phyloP scores from a whole-genome alignment of 2,797 vertebrate genomes.

The Pipistrellus kuhlii region DNA sequence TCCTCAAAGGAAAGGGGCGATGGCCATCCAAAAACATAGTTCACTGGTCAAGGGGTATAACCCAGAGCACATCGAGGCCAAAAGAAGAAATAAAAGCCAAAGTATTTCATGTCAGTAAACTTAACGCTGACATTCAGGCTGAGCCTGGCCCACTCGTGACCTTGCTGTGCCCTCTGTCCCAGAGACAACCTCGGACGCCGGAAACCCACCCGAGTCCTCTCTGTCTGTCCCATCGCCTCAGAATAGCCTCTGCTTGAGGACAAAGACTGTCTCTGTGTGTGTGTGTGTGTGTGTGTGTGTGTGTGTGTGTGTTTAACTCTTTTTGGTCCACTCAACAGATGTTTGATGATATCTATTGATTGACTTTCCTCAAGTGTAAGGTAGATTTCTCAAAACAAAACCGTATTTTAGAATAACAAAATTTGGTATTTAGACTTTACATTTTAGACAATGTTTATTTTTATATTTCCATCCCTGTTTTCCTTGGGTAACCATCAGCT shows the following conservation, averaged over 20 bases:
- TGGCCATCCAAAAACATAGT: not conserved
- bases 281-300: not conserved
- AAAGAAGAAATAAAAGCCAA: not conserved
- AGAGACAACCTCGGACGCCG: not conserved
- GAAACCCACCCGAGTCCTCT: not conserved
- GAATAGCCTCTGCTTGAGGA: not conserved
- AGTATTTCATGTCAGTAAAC: too few relatives aligned
- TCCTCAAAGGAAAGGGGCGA: not conserved
- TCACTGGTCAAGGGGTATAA: not conserved
- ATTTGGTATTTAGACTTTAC: slow-evolving; percentile 34
- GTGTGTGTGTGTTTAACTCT: not conserved
- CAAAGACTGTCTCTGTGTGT: not conserved
- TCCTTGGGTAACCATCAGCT: not conserved
- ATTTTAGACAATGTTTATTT: not conserved
- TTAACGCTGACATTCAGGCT: not conserved
- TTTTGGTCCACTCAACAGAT: not conserved
- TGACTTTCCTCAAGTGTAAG: not conserved
- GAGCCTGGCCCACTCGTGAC: not conserved
- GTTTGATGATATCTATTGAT: not conserved
- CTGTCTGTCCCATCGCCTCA: not conserved
- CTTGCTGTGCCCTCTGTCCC: not conserved
- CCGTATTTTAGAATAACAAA: not conserved
- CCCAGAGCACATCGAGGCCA: not conserved
- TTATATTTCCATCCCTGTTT: not conserved
- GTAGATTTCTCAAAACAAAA: slow-evolving; percentile 58